phyloP scores from a whole-genome alignment of 2,797 vertebrate species.

The Sebastes kiyomatsui region DNA sequence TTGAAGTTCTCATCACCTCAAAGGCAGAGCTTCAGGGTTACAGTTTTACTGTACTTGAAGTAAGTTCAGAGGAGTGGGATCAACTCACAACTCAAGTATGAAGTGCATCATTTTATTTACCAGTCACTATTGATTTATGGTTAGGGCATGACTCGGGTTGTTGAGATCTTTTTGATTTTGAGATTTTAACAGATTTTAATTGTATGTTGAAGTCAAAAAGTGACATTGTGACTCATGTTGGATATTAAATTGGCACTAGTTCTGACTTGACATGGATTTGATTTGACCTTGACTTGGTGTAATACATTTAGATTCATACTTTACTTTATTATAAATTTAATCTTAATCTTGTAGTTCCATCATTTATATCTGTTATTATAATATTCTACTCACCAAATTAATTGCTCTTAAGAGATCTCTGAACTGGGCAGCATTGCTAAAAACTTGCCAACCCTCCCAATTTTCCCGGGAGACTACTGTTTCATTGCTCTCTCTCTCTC shows the following conservation, averaged over 20 bases:
- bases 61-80: slow-evolving; percentile 3
- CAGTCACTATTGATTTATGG: not conserved
- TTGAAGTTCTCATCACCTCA: slow-evolving; percentile 45
- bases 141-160: not conserved
- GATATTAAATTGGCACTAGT: not conserved
- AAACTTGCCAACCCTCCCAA: too few species aligned
- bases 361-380: not conserved
- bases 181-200: not conserved
- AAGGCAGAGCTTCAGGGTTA: not conserved
- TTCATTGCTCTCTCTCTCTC: too few species aligned
- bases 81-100: not conserved
- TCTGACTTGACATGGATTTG: not conserved
- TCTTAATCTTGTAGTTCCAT: not conserved
- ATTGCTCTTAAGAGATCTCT: not conserved
- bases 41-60: not conserved
- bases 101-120: not conserved
- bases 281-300: not conserved
- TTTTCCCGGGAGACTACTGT: too few species aligned
- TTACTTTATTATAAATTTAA: not conserved
- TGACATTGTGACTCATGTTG: not conserved
- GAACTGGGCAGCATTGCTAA: not conserved
- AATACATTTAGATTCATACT: not conserved
- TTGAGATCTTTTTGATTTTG: not conserved
- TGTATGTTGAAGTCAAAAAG: not conserved
- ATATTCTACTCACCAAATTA: not conserved